These are phyloP conservation scores for Streptopelia turtur DNA, from an alignment of 2,797 vertebrate genomes.

Conservation along the genomic window DNA sequence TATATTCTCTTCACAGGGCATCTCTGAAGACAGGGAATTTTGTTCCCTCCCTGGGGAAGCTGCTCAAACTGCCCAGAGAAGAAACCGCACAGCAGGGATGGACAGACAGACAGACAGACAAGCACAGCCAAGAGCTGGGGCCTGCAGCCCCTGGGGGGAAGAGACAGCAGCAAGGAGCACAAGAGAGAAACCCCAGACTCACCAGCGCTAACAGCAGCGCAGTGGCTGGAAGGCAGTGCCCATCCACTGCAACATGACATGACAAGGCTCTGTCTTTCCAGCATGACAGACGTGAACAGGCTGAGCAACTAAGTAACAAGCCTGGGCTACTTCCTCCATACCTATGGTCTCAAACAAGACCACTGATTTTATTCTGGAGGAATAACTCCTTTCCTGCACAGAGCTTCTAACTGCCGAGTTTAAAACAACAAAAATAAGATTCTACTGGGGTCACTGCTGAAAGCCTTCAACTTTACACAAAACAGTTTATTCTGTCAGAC, in stretches of 20 bases:
- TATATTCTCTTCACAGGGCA: neutral
- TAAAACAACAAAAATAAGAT: slow-evolving; percentile 11
- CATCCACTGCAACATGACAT: neutral
- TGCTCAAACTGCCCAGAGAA: neutral
- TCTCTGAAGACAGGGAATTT: neutral
- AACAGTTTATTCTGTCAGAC: neutral
- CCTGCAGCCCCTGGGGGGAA: neutral
- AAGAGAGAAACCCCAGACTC: neutral
- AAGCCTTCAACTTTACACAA: neutral
- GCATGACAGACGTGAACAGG: neutral
- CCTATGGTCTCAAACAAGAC: neutral
- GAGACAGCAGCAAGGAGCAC: neutral
- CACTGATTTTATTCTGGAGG: neutral
- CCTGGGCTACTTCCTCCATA: neutral
- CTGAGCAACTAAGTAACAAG: neutral
- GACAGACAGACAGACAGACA: neutral
- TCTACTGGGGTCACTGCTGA: neutral
- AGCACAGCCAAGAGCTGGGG: neutral
- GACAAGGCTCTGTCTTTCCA: neutral
- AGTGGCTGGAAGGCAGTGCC: neutral
- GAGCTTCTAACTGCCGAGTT: neutral
- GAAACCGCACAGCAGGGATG: neutral
- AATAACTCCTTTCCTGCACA: neutral
- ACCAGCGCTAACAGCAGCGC: neutral
- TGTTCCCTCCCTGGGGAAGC: neutral